Percentiles rank a stretch among this genome's conserved stretches.
Evolutionary conservation across 2,888 invertebrate genomes (phyloP).

Genomic region (Dromius quadrimaculatus): DNA sequence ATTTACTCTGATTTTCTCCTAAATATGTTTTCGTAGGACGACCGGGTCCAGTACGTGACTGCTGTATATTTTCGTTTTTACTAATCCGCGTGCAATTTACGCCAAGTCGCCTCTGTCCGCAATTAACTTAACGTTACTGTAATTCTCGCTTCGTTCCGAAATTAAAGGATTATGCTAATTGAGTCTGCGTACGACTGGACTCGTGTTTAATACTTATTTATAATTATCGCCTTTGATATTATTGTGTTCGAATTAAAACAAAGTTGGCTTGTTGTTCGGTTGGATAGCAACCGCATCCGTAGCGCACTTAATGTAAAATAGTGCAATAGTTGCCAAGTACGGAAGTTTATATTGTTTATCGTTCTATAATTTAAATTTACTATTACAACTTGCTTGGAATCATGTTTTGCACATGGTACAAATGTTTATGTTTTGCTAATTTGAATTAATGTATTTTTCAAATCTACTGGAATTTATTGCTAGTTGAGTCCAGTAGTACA

Average conservation of each 20-base stretch:
- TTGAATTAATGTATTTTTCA: too few species aligned
- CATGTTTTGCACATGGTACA: slow-evolving; percentile 9
- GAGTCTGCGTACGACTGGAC: slow-evolving; percentile 53
- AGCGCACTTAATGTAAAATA: slow-evolving; percentile 18
- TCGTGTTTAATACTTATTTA: slow-evolving; percentile 59
- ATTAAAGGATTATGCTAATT: slow-evolving; percentile 61
- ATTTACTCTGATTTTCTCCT: slow-evolving; percentile 22
- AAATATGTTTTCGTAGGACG: neutral
- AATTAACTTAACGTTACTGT: slow-evolving; percentile 58
- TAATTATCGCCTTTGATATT: slow-evolving; percentile 58
- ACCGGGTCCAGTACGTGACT: slow-evolving; percentile 10
- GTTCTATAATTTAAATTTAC: slow-evolving; percentile 31
- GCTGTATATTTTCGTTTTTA: slow-evolving; percentile 54
- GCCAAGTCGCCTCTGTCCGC: slow-evolving; percentile 54
- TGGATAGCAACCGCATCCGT: neutral
- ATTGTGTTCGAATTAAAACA: slow-evolving; percentile 50
- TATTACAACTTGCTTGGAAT: neutral
- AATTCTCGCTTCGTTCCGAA: slow-evolving; percentile 59
- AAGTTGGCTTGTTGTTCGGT: slow-evolving; percentile 27
- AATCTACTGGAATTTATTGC: too few species aligned
- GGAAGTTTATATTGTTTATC: slow-evolving; percentile 24
- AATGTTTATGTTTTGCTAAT: slow-evolving; percentile 4
- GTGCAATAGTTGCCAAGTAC: neutral
- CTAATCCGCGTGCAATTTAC: slow-evolving; percentile 57
- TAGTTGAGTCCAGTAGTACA: too few species aligned